Conservation (phyloP, 2,888 invertebrate genomes). For the Creontiades dilutus region DNA sequence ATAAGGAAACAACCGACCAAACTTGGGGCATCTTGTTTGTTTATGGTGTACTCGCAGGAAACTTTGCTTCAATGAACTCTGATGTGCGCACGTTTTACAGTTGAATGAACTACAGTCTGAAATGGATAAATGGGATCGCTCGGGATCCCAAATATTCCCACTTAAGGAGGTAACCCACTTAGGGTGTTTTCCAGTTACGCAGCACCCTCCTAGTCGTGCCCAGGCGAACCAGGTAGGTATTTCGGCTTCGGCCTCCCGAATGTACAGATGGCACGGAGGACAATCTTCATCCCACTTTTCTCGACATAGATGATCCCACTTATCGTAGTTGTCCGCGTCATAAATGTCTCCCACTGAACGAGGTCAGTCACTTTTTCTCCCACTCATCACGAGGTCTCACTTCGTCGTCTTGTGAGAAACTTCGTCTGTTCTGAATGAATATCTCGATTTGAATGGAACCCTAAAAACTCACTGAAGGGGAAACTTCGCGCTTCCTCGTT, state of each 20-base stretch:
- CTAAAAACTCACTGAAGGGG: too few species aligned
- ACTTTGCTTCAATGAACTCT: not conserved
- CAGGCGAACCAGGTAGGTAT: not conserved
- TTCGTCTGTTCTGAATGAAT: too few species aligned
- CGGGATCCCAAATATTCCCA: constrained; percentile 18
- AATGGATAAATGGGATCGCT: not conserved
- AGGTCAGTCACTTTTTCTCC: not conserved
- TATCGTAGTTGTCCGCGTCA: not conserved
- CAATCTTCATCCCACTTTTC: not conserved
- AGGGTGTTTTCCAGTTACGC: constrained; percentile 12
- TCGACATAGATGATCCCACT: too few species aligned
- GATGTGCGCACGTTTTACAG: not conserved
- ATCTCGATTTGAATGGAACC: too few species aligned
- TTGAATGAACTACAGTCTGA: constrained; percentile 22
- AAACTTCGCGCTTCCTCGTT: too few species aligned
- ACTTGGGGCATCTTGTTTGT: too few species aligned
- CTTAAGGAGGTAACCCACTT: not conserved
- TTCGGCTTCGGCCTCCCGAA: not conserved
- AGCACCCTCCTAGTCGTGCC: not conserved
- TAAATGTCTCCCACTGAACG: not conserved
- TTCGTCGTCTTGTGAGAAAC: too few species aligned
- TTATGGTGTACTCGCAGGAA: not conserved
- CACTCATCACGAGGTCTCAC: too few species aligned
- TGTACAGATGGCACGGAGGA: constrained; percentile 18
- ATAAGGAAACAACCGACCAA: too few species aligned